phyloP scores from a whole-genome alignment of 2,797 vertebrate genomes.

The Myripristis murdjan region DNA sequence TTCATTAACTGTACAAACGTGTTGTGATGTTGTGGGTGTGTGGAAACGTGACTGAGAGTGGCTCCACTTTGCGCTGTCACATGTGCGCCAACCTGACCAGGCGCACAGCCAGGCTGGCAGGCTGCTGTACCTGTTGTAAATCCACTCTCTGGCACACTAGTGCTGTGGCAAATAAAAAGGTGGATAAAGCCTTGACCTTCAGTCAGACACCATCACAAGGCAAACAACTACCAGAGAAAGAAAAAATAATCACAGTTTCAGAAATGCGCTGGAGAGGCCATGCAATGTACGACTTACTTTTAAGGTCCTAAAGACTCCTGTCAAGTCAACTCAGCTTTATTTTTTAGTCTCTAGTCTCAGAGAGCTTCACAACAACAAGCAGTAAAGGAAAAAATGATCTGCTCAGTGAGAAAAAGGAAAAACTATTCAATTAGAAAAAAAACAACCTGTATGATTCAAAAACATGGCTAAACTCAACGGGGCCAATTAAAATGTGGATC shows the following conservation, averaged over 20 bases:
- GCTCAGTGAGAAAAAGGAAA: too few relatives aligned
- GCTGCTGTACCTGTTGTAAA: constrained; percentile 51
- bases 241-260: not conserved
- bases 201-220: not conserved
- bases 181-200: constrained; percentile 40
- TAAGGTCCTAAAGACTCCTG: constrained; percentile 8
- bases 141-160: not conserved
- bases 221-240: not conserved
- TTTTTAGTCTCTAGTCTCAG: constrained; percentile 28
- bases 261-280: not conserved
- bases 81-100: constrained; percentile 52
- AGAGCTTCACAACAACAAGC: constrained; percentile 22
- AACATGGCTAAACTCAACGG: constrained; percentile 12
- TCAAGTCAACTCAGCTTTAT: constrained; percentile 21
- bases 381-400: constrained; percentile 34
- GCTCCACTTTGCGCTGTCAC: constrained; percentile 50
- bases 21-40: too few relatives aligned
- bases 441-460: too few relatives aligned
- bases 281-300: not conserved
- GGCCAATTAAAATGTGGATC: not conserved
- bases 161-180: constrained; percentile 40
- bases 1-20: constrained; percentile 5
- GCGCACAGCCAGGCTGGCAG: constrained; percentile 5
- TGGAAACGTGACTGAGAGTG: constrained; percentile 33
- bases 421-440: too few relatives aligned